Percentiles rank a stretch among this genome's conserved stretches.
phyloP scores from a whole-genome alignment of 2,888 invertebrate species.

The Petrolisthes cinctipes region DNA sequence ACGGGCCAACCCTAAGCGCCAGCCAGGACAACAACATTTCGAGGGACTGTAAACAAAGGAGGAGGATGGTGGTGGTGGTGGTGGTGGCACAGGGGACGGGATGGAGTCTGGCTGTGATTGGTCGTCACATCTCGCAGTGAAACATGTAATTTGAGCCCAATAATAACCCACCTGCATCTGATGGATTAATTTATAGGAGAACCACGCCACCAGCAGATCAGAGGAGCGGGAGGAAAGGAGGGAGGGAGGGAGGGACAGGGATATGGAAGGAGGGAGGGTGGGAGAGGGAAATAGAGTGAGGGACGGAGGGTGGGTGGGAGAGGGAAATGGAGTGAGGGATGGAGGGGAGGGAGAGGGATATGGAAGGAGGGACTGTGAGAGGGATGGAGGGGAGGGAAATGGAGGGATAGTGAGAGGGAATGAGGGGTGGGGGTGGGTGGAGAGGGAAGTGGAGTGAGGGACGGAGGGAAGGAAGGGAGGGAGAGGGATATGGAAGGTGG shows the following conservation, averaged over 20 bases:
- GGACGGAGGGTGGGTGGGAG: background rate
- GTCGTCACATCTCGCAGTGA: conserved; percentile 56
- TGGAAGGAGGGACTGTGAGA: background rate
- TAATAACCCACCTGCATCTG: conserved; percentile 58
- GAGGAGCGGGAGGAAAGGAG: background rate
- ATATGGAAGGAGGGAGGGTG: background rate
- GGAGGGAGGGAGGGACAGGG: background rate
- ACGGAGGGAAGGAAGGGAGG: background rate
- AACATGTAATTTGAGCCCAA: conserved; percentile 56
- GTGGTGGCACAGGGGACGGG: background rate
- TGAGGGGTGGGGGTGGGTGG: background rate
- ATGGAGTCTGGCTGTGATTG: conserved; percentile 43
- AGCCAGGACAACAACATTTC: background rate
- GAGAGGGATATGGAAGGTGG: conserved; percentile 8
- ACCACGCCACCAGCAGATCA: background rate
- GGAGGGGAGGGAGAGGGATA: background rate
- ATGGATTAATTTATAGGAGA: conserved; percentile 61
- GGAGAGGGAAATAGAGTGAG: background rate
- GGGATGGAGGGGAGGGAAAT: conserved; percentile 14
- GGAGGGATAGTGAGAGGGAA: background rate
- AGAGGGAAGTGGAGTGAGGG: background rate
- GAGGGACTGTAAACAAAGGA: background rate
- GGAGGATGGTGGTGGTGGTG: background rate
- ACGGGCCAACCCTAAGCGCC: background rate
- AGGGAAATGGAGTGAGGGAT: background rate